Percentiles rank a stretch among this genome's conserved stretches.
These are phyloP conservation scores for Globia sparganii DNA, from an alignment of 2,888 invertebrate genomes.

Conservation along the genomic window DNA sequence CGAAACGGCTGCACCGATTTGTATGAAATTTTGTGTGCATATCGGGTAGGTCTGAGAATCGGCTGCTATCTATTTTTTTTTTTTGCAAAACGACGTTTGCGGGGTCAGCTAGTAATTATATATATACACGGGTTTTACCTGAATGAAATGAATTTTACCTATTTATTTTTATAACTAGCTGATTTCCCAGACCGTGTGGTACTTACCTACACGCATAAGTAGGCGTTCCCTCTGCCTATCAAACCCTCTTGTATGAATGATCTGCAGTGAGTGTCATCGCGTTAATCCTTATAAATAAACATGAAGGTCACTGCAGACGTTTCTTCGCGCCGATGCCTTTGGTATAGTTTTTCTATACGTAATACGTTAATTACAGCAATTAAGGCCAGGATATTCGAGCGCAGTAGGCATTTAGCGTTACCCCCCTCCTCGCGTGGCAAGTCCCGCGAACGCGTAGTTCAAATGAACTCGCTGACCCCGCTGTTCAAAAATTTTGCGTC, in stretches of 20 bases:
- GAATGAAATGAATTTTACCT: background rate
- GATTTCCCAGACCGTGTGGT: background rate
- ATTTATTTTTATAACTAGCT: background rate
- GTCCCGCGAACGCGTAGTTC: no score
- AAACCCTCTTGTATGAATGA: background rate
- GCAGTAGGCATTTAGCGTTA: no score
- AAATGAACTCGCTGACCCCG: no score
- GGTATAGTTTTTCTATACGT: constrained; percentile 1
- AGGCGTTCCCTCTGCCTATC: background rate
- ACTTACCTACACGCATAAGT: background rate
- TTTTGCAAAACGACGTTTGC: no score
- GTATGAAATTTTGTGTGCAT: no score
- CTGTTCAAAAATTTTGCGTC: no score
- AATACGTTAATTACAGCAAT: constrained; percentile 18
- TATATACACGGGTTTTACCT: background rate
- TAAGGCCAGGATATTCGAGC: no score
- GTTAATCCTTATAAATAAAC: constrained; percentile 20
- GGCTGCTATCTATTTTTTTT: no score
- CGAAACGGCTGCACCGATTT: no score
- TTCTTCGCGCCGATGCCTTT: constrained; percentile 3
- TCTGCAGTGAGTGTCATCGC: background rate
- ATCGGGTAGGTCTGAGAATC: no score
- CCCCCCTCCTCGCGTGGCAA: no score
- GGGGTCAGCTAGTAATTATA: no score
- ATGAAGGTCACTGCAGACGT: constrained; percentile 16